Percentiles rank a stretch among this genome's conserved stretches.
Conservation (phyloP, 2,797 vertebrate genomes). For the Phataginus tricuspis region DNA sequence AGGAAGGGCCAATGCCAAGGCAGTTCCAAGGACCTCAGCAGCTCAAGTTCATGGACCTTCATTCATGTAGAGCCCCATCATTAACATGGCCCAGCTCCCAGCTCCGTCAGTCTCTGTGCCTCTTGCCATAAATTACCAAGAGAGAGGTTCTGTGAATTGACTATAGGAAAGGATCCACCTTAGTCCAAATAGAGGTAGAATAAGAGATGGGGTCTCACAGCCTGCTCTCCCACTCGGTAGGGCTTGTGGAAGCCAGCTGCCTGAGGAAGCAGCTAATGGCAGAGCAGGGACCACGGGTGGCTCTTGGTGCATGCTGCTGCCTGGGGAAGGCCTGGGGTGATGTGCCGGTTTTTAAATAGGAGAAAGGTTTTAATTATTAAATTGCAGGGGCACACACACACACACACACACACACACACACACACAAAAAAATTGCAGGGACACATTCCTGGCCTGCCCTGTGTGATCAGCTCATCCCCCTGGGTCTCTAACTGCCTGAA, state of each 20-base stretch:
- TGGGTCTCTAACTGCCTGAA: conserved; percentile 66
- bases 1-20: not conserved
- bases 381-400: conserved; percentile 44
- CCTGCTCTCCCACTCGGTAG: not conserved
- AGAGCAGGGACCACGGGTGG: not conserved
- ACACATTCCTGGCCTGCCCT: conserved; percentile 47
- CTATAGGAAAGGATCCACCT: not conserved
- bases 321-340: not conserved
- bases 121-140: not conserved
- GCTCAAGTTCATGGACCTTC: not conserved
- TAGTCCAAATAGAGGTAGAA: not conserved
- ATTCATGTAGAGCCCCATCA: not conserved
- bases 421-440: conserved; percentile 16
- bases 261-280: not conserved
- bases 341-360: not conserved
- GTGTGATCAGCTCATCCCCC: not conserved
- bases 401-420: too few relatives aligned
- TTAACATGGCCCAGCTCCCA: not conserved
- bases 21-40: not conserved
- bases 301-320: not conserved
- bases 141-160: not conserved
- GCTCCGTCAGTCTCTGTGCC: not conserved
- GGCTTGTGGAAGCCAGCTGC: not conserved
- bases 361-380: conserved; percentile 63
- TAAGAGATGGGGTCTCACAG: not conserved